A percentile compares a stretch with the other conserved stretches of the same genome.
phyloP scores from a whole-genome alignment of 2,113 vertebrate species.

The Zapus hudsonius region DNA sequence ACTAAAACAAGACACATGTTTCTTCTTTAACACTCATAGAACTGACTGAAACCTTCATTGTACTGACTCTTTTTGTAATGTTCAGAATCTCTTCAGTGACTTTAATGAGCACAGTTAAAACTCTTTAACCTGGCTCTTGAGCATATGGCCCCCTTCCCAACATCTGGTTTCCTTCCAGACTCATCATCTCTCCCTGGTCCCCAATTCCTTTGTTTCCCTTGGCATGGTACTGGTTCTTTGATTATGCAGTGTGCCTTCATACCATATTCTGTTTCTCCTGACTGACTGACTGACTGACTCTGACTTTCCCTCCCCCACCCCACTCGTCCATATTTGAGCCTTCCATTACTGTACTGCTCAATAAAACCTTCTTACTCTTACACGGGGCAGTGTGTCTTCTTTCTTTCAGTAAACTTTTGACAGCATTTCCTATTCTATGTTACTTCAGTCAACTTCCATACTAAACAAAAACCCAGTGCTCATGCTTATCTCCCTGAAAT shows the following conservation, averaged over 20 bases:
- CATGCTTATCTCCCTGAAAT: not conserved
- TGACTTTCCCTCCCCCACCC: not conserved
- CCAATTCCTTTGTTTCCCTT: not conserved
- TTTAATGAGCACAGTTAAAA: not conserved
- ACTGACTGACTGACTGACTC: not conserved
- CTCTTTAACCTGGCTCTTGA: not conserved
- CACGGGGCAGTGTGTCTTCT: not conserved
- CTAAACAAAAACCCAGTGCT: conserved; percentile 22
- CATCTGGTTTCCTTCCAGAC: conserved; percentile 39
- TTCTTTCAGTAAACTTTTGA: not conserved
- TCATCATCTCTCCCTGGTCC: not conserved
- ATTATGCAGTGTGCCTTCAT: not conserved
- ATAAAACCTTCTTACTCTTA: not conserved
- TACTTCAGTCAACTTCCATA: not conserved
- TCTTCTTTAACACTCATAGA: not conserved
- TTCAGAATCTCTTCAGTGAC: not conserved
- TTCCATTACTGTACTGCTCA: not conserved
- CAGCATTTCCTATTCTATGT: not conserved
- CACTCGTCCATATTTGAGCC: not conserved
- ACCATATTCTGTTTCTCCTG: not conserved
- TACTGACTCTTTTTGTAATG: not conserved
- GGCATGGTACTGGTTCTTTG: not conserved
- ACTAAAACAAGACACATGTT: not conserved
- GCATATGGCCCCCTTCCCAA: not conserved
- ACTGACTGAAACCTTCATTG: not conserved